phyloP scores from a whole-genome alignment of 2,113 vertebrate species.

The Gadus chalcogrammus region DNA sequence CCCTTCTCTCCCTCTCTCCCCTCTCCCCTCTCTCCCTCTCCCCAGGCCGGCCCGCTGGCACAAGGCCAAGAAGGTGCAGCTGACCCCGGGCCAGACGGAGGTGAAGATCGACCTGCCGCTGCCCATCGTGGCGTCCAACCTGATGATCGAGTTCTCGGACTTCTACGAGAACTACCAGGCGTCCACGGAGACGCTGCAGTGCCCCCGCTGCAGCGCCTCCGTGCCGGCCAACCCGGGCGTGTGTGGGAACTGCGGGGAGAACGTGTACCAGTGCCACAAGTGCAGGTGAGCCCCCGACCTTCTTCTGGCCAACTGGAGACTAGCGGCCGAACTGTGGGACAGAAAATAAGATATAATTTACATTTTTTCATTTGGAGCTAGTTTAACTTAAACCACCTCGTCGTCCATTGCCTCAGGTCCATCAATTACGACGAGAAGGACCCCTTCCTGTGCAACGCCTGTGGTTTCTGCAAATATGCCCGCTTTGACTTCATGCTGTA shows the following conservation, averaged over 20 bases:
- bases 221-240: constrained; percentile 97
- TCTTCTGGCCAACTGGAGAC: background rate
- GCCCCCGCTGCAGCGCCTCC: constrained; percentile 94
- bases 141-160: constrained; percentile 98
- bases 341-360: background rate
- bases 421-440: constrained; percentile 99
- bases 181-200: constrained; percentile 95
- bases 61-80: constrained; percentile 96
- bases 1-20: background rate
- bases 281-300: constrained; percentile 79
- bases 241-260: constrained; percentile 97
- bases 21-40: background rate
- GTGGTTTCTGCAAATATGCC: constrained; percentile 98
- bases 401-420: constrained; percentile 72
- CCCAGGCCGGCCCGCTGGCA: constrained; percentile 94
- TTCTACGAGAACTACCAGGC: constrained; percentile 99
- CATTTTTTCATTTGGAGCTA: background rate
- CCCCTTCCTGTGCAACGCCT: constrained; percentile 97
- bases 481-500: constrained; percentile 99
- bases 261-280: constrained; percentile 98
- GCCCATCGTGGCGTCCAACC: constrained; percentile 95
- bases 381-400: background rate
- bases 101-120: constrained; percentile 96
- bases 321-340: background rate
- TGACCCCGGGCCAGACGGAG: constrained; percentile 95